Base-by-base conservation (phyloP, 1,140 invertebrate genomes). In the Aphaenogaster floridana region DNA sequence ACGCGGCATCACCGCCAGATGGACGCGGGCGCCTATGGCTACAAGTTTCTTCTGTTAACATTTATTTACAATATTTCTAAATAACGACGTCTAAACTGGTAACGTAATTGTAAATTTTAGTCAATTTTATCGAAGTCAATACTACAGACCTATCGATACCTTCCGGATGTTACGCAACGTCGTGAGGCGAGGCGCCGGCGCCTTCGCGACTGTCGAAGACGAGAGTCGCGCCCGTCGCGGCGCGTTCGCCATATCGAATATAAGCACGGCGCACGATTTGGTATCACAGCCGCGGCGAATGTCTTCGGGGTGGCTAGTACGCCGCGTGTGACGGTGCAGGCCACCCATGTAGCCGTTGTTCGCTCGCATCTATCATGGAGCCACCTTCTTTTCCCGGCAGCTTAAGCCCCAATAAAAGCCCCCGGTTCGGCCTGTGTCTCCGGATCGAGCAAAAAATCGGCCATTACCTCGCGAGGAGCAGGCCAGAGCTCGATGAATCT, bases 341-440 rank as follows among this genome's bases (percentile, higher is more conserved):
- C 95, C 94, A 95, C 95, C 95, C 95, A 95, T 95, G 95, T 94
- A 91, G 94, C 91, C 89, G 93, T 94, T 93, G 93, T 92, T 94
- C 91, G 93, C 94, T 95, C 93, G 94, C 93, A 95, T 95, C 94
- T 95, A 95, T 95, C 95, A 95, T 92, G 92, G 92, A 94, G 93
- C 93, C 94, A 95, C 94, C 94, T 95, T 94, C 89, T 92, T 94
- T 91, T 91, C 90, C 88, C 88, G 90, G 90, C 89, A 92, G 93
- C 92, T 94, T 93, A 93, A 94, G 92, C 92, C 92, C 93, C 90
- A 93, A 94, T 94, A 94, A 94, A 94, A 94, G 92, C 92, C 92
- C 92, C 88, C 91, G 90, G 93, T 90, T 90, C 87, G 71, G 89
- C 76, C 87, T 93, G 91, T 93, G 80, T 94, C 93, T 94, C 93